Conservation (phyloP, 2,888 invertebrate genomes). For the Meliscaeva auricollis region DNA sequence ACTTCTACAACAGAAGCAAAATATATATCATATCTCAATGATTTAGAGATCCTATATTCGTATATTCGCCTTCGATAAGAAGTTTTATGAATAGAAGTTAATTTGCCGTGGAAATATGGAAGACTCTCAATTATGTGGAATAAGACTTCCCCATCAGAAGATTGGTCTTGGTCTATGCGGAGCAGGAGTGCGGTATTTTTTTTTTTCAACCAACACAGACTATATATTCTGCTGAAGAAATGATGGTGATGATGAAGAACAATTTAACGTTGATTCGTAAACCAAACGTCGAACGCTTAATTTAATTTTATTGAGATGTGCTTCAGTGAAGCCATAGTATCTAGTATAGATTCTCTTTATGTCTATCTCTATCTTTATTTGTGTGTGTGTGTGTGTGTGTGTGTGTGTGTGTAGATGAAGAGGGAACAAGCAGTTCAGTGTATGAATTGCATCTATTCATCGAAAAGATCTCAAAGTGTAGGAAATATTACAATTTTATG, state of each 20-base stretch:
- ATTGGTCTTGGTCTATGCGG: too few species aligned
- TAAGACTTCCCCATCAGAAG: neutral
- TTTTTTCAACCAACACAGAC: neutral
- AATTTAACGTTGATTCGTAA: constrained; percentile 63
- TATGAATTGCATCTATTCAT: constrained; percentile 41
- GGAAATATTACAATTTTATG: constrained; percentile 25
- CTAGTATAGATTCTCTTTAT: neutral
- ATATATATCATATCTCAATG: constrained; percentile 25
- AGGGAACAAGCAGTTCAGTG: neutral
- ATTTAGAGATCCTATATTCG: constrained; percentile 30
- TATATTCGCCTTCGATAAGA: constrained; percentile 54
- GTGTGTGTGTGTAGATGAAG: neutral
- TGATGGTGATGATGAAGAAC: constrained; percentile 36
- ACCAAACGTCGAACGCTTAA: constrained; percentile 54
- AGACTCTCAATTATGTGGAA: neutral
- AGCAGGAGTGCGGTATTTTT: neutral
- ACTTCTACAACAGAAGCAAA: too few species aligned
- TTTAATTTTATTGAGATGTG: constrained; percentile 66
- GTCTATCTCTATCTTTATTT: neutral
- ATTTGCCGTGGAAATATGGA: constrained; percentile 54
- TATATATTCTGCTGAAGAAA: neutral
- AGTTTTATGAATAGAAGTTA: constrained; percentile 72
- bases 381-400: neutral
- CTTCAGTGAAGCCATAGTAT: constrained; percentile 22
- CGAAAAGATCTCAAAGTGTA: neutral